Conservation (phyloP, 2,888 invertebrate species). For the Melanchra persicariae region DNA sequence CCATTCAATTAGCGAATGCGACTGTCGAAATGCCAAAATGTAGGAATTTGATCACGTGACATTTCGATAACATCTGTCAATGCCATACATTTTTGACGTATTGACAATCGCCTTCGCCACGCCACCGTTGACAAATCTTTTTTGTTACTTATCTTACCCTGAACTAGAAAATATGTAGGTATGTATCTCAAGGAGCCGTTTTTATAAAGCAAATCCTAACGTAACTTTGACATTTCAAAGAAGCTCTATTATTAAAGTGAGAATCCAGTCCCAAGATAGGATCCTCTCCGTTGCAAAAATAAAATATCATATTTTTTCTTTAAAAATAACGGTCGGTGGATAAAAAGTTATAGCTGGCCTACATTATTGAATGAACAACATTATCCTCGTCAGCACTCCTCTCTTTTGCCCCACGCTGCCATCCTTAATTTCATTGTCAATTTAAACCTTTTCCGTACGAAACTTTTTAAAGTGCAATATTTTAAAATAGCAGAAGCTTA, state of each 20-base stretch:
- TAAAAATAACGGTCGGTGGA: neutral
- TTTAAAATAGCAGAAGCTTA: conserved; percentile 73
- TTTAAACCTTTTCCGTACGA: conserved; percentile 44
- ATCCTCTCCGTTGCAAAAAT: conserved; percentile 3
- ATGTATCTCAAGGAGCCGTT: neutral
- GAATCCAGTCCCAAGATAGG: neutral
- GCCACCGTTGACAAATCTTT: too few relatives aligned
- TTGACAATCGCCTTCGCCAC: too few relatives aligned
- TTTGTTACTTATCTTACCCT: too few relatives aligned
- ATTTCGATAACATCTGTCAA: too few relatives aligned
- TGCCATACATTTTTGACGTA: too few relatives aligned
- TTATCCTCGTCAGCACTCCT: conserved; percentile 19
- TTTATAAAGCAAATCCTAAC: neutral
- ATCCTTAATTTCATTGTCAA: conserved; percentile 51
- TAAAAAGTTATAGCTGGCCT: conserved; percentile 15
- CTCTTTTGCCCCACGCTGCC: conserved; percentile 4
- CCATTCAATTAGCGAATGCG: too few relatives aligned
- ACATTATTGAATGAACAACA: conserved; percentile 35
- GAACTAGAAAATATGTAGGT: too few relatives aligned
- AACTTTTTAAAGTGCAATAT: conserved; percentile 59
- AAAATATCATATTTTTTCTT: neutral
- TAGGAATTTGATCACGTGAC: too few relatives aligned
- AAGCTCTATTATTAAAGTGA: neutral
- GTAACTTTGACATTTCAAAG: conserved; percentile 9
- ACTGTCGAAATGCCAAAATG: too few relatives aligned